Evolutionary conservation across 2,888 invertebrate genomes (phyloP).

Genomic region (Rhagonycha lutea): DNA sequence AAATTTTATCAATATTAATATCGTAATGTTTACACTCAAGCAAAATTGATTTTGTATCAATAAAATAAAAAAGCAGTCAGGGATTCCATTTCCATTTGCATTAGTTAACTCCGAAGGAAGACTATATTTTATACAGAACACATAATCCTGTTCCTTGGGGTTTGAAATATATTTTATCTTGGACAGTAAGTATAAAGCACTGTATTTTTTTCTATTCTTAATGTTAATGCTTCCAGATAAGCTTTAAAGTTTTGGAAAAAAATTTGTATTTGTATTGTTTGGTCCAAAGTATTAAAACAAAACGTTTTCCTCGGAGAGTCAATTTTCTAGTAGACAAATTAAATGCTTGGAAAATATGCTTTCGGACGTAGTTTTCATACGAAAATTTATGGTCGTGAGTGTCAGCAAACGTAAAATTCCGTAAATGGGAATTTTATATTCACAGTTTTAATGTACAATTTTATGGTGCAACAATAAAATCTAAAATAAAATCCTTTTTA

Average conservation of each 20-base stretch:
- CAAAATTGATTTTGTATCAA: slow-evolving; percentile 26
- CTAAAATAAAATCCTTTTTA: not conserved
- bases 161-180: slow-evolving; percentile 27
- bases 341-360: not conserved
- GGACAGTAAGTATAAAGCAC: slow-evolving; percentile 30
- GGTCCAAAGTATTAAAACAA: not conserved
- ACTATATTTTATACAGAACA: slow-evolving; percentile 32
- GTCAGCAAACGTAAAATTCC: slow-evolving; percentile 6
- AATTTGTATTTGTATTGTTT: not conserved
- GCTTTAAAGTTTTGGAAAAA: not conserved
- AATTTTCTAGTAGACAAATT: slow-evolving; percentile 2
- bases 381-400: not conserved
- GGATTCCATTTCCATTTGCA: slow-evolving; percentile 34
- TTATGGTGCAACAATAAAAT: slow-evolving; percentile 9
- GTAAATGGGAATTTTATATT: slow-evolving; percentile 19
- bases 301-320: not conserved
- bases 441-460: slow-evolving; percentile 15
- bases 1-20: not conserved
- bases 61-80: slow-evolving; percentile 26
- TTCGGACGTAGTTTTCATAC: not conserved
- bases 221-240: slow-evolving; percentile 23
- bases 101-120: slow-evolving; percentile 30
- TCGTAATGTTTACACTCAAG: slow-evolving; percentile 1
- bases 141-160: slow-evolving; percentile 31
- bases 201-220: slow-evolving; percentile 29